Evolutionary conservation across 1,140 invertebrate genomes (phyloP), one percentile per base, ranked within the genome.

Genomic region (Venustaconcha ellipsiformis): DNA sequence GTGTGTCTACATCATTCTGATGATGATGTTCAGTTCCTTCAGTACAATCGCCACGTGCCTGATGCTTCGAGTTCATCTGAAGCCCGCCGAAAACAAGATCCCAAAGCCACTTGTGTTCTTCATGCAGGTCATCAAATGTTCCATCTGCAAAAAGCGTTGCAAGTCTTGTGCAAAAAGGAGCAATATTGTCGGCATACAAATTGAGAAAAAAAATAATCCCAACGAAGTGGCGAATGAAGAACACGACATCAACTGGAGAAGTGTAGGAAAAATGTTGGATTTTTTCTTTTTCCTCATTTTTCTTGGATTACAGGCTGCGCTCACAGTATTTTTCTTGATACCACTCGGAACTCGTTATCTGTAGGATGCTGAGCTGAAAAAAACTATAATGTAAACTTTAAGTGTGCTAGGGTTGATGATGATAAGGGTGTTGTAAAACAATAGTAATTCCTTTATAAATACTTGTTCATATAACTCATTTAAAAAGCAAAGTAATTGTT

Each of bases 231-330:
- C 26, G 26, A 30, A 30, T 30, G 26, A 30, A 30, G 26, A 30
- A 30, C 57, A 58, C 3, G 69, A 77, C 67, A 66, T 77, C 12
- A 37, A 72, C 57, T 77, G 75, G 75, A 37, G 57, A 18, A 30
- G 26, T 2, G 69, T 77, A 6, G 75, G 56, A 20, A 63, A 70
- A 18, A n/a, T 70, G 58, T 57, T 77, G 13, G 75, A 77, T 57
- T 72, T 59, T 18, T 77, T 77, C 69, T 77, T 77, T 63, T 77
- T 77, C 57, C 17, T 77, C 13, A 15, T 59, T 8, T 77, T 77
- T 26, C 30, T 77, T 12, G 75, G 23, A 17, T 20, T 37, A 0
- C 75, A 77, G 26, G 18, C 63, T 6, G 57, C 64, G 8, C 68
- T 77, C 4, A 77, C 69, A 0, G 23, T 77, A 20, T 66, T 77